Evolutionary conservation across 2,113 vertebrate genomes (phyloP).

Genomic region (Lamprologus lemairii): DNA sequence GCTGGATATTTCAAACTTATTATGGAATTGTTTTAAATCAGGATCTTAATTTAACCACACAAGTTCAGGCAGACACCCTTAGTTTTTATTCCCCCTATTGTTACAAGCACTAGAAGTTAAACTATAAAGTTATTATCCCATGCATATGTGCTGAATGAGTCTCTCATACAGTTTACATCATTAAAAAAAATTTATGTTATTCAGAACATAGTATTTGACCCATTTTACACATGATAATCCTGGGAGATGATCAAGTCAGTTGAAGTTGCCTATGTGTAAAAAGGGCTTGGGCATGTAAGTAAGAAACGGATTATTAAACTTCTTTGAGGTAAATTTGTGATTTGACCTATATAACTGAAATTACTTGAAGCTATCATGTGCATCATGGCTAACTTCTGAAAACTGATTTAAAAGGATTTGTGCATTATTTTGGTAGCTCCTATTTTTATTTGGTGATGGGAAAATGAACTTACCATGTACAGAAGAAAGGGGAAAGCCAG

Average conservation of each 20-base stretch:
- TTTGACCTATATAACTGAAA: background rate
- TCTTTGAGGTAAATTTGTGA: background rate
- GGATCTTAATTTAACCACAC: background rate
- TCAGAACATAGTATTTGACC: background rate
- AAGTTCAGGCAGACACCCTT: background rate
- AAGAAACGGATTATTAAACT: background rate
- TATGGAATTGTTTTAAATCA: background rate
- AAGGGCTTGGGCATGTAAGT: background rate
- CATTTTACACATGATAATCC: background rate
- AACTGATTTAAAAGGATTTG: background rate
- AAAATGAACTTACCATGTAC: constrained; percentile 79
- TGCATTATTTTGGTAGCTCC: background rate
- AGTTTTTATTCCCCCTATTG: background rate
- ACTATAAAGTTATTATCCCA: background rate
- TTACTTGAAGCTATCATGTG: background rate
- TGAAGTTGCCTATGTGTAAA: background rate
- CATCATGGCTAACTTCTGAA: background rate
- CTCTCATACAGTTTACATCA: background rate
- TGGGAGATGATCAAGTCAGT: background rate
- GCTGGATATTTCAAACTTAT: background rate
- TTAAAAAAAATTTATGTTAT: background rate
- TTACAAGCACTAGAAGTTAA: background rate
- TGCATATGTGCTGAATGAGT: background rate
- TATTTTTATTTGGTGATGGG: background rate
- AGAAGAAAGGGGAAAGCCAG: constrained; percentile 83